Base-by-base conservation (phyloP, 1,140 invertebrate species). In the Aphaenogaster floridana region DNA sequence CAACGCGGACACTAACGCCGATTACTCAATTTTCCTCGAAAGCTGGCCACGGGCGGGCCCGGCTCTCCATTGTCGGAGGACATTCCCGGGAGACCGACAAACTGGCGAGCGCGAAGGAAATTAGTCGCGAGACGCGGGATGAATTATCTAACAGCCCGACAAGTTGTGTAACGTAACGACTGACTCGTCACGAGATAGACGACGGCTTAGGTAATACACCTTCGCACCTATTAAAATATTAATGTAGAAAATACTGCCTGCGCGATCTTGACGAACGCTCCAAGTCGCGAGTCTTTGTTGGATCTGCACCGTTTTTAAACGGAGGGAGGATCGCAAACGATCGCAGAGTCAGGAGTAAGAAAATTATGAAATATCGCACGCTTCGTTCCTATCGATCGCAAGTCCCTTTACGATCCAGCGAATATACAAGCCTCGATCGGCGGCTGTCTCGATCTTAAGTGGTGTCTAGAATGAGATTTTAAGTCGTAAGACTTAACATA, bases 131-230 rank as follows among this genome's bases (percentile, higher is more conserved):
- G n/a, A 39, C 34, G 11, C 78, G 34, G 54, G 21, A 87, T 79
- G 66, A 78, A 87, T 90, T 90, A 90, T 78, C 88, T 90, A 90
- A 90, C 86, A 63, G 59, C 9, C 28, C 39, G 52, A 83, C 84
- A 45, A 45, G 17, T 69, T 77, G 88, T 79, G 85, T 89, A 87
- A 90, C 79, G 69, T 87, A 79, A 84, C 71, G 81, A 89, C 83
- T 66, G 54, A 61, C 50, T 78, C 80, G 71, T 80, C 66, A 39
- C 39, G 71, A 84, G 81, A 87, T 45, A 54, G 77, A 54, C 59
- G 68, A 80, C 61, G 48, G 28, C 42, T n/a, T 74, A 48, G 8
- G 68, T 17, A 63, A 81, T 57, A 17, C 34, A 50, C 3, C 9
- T 48, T 50, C 39, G 6, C 4, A 68, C 36, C n/a, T 42, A 54